These are phyloP conservation scores for Urosaurus nigricauda DNA, from an alignment of 2,797 vertebrate genomes.

Conservation along the genomic window DNA sequence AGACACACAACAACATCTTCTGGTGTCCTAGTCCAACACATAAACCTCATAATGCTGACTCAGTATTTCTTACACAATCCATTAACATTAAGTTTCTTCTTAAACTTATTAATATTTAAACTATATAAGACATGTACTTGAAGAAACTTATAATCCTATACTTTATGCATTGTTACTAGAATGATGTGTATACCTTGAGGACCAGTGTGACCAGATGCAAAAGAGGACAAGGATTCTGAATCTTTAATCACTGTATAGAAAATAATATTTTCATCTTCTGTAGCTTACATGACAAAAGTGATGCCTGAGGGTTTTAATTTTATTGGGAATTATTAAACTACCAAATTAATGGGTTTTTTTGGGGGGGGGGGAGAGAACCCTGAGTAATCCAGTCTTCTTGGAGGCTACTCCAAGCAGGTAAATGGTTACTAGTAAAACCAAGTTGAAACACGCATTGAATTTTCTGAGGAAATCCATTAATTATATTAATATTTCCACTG, in stretches of 20 bases:
- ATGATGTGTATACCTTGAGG: not conserved
- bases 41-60: too few species aligned
- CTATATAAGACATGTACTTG: not conserved
- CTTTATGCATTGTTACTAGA: not conserved
- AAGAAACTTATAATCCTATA: not conserved
- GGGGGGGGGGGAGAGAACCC: not conserved
- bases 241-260: not conserved
- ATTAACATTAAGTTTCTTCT: not conserved
- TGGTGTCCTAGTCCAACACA: too few species aligned
- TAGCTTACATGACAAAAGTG: not conserved
- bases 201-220: not conserved
- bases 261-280: not conserved
- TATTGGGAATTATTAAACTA: constrained; percentile 2
- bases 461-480: constrained; percentile 57
- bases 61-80: not conserved
- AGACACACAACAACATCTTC: too few species aligned
- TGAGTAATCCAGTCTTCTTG: too few species aligned
- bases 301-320: not conserved
- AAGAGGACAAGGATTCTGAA: not conserved
- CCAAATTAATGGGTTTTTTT: not conserved
- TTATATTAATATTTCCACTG: constrained; percentile 65
- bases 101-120: not conserved
- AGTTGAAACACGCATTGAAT: not conserved
- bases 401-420: not conserved
- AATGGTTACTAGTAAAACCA: constrained; percentile 27